Conservation (phyloP, 2,888 invertebrate genomes). For the Dioctria linearis region DNA sequence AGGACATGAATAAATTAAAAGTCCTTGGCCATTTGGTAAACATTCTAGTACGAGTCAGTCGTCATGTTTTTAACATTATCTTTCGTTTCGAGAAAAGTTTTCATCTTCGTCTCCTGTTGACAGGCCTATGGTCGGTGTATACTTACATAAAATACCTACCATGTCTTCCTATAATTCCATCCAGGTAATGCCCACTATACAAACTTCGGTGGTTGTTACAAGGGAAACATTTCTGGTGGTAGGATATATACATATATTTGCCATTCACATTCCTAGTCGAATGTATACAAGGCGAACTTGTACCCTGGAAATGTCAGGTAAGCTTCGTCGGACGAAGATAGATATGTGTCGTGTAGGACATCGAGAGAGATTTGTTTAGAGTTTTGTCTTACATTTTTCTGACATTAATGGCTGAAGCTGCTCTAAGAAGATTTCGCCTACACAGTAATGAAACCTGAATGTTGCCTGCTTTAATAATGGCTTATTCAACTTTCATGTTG, state of each 20-base stretch:
- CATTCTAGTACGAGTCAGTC: slow-evolving; percentile 48
- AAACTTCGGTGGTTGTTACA: neutral
- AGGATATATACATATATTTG: neutral
- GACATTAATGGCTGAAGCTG: slow-evolving; percentile 27
- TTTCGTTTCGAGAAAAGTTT: slow-evolving; percentile 33
- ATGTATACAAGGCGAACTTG: slow-evolving; percentile 15
- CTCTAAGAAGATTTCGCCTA: slow-evolving; percentile 23
- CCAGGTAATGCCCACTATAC: slow-evolving; percentile 1
- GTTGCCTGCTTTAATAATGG: slow-evolving; percentile 33
- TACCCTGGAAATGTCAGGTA: slow-evolving; percentile 31
- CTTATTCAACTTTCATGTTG: slow-evolving; percentile 37
- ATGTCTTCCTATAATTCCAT: neutral
- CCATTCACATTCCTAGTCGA: slow-evolving; percentile 9
- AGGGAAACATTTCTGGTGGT: neutral
- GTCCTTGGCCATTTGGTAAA: slow-evolving; percentile 52
- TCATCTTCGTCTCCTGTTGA: slow-evolving; percentile 42
- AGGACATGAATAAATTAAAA: slow-evolving; percentile 53
- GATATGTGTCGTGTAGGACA: slow-evolving; percentile 37
- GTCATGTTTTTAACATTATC: slow-evolving; percentile 40
- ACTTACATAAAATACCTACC: neutral
- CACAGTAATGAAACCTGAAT: slow-evolving; percentile 27
- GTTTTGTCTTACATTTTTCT: slow-evolving; percentile 42
- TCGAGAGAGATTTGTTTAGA: slow-evolving; percentile 34
- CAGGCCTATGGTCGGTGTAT: slow-evolving; percentile 5
- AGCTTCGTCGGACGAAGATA: slow-evolving; percentile 4